phyloP scores from a whole-genome alignment of 2,113 vertebrate genomes.

The Coptodon bakossiorum region DNA sequence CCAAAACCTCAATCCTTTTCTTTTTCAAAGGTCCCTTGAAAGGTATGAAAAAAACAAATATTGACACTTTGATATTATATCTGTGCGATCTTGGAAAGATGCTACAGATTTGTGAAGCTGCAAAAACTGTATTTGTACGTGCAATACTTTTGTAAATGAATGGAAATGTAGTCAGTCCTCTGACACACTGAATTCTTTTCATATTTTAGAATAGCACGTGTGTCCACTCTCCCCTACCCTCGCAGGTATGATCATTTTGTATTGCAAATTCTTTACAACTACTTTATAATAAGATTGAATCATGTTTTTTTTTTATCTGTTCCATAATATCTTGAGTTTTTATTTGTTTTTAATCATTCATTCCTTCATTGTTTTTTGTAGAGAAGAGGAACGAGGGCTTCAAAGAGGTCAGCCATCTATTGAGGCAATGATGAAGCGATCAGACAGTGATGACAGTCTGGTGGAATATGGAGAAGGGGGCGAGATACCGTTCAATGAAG shows the following conservation, averaged over 20 bases:
- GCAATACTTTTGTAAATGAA: neutral
- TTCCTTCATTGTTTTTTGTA: constrained; percentile 35
- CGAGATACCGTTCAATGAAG: constrained; percentile 92
- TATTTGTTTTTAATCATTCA: neutral
- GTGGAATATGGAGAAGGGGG: constrained; percentile 95
- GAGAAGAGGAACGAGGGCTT: constrained; percentile 92
- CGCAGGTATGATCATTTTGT: constrained; percentile 60
- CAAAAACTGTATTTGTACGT: neutral
- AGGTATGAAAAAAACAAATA: constrained; percentile 68
- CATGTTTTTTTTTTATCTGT: neutral
- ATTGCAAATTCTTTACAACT: neutral
- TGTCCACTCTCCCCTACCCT: constrained; percentile 67
- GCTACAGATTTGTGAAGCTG: neutral
- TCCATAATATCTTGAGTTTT: neutral
- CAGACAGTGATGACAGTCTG: constrained; percentile 93
- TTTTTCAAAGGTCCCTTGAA: constrained; percentile 79
- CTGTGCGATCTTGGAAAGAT: neutral
- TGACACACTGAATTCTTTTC: neutral
- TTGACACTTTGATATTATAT: constrained; percentile 18
- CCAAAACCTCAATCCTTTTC: constrained; percentile 55
- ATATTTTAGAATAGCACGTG: constrained; percentile 67
- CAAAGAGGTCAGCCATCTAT: constrained; percentile 84
- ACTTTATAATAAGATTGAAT: neutral
- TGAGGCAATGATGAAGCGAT: constrained; percentile 85
- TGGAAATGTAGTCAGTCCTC: neutral